Evolutionary conservation across 2,888 invertebrate genomes (phyloP), one percentile per base, ranked within the genome.

Genomic region (Mayetiola destructor): DNA sequence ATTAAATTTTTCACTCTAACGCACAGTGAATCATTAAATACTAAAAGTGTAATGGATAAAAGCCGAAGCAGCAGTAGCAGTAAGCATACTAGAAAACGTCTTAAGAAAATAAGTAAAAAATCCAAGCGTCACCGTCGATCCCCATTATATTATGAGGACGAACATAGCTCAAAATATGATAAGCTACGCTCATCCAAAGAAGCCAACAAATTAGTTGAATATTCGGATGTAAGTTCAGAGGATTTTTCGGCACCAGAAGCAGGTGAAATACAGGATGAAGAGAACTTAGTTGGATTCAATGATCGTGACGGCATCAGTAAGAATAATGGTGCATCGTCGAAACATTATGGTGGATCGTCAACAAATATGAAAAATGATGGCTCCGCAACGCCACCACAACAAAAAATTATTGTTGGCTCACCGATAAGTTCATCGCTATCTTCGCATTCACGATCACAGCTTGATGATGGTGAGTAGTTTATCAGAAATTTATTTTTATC

Each of bases 151-250:
- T 53, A 32, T 18, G 21, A 40, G 20, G 37, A 37, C 21, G 30
- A 39, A 21, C 30, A 42, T 18, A 40, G 29, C 18, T 40, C 56
- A 18, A 52, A 52, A 53, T 53, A 32, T 53, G 30, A 29, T 32
- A 53, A 20, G 20, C 10, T 9, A 18, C 53, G 29, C 16, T 23
- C 23, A 35, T 35, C 32, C n/a, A 56, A 42, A 36, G 40, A 37
- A 10, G 10, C 35, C 1, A 29, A 14, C 16, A 58, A 58, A 39
- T 65, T 70, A 57, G 72, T 71, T 35, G 90, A 91, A 71, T 92
- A 92, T 73, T 92, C 91, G 16, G 92, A 92, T 73, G 91, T 92
- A 32, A 90, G 90, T 72, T 91, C 90, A 14, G 90, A 91, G 71
- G 90, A 88, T 67, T 79, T 91, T 60, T 89, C 90, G 32, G 90